phyloP scores from a whole-genome alignment of 2,113 vertebrate genomes.

The Thomomys bottae region DNA sequence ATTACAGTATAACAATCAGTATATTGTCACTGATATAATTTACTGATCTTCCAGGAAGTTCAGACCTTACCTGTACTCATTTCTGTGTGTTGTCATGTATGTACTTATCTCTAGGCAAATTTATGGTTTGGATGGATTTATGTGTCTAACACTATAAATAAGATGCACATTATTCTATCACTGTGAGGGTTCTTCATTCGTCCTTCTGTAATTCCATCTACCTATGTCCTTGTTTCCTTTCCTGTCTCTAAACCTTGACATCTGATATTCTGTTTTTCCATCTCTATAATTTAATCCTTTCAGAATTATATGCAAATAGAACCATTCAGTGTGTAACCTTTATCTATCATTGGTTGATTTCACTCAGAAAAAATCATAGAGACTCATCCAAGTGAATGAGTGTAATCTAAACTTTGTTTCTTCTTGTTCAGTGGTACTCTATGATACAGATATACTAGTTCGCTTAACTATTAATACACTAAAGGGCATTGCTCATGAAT shows the following conservation, averaged over 20 bases:
- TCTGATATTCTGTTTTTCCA: not conserved
- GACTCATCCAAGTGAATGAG: not conserved
- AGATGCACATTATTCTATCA: not conserved
- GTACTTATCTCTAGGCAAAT: not conserved
- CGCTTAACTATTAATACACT: not conserved
- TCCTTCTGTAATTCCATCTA: not conserved
- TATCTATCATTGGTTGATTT: not conserved
- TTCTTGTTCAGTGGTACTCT: not conserved
- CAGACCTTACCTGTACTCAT: not conserved
- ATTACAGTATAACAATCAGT: not conserved
- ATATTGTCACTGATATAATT: not conserved
- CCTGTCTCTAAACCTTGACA: not conserved
- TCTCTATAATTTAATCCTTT: not conserved
- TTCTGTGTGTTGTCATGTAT: not conserved
- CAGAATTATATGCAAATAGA: not conserved
- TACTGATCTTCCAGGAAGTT: not conserved
- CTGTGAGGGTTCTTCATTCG: not conserved
- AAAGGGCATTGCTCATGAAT: not conserved
- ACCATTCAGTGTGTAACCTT: not conserved
- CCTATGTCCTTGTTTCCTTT: fast-evolving
- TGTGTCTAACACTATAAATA: not conserved
- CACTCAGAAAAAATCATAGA: not conserved
- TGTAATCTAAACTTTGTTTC: not conserved
- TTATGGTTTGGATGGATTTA: not conserved
- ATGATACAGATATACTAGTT: not conserved